phyloP scores from a whole-genome alignment of 2,888 invertebrate species.

The Drosophila macrospina region DNA sequence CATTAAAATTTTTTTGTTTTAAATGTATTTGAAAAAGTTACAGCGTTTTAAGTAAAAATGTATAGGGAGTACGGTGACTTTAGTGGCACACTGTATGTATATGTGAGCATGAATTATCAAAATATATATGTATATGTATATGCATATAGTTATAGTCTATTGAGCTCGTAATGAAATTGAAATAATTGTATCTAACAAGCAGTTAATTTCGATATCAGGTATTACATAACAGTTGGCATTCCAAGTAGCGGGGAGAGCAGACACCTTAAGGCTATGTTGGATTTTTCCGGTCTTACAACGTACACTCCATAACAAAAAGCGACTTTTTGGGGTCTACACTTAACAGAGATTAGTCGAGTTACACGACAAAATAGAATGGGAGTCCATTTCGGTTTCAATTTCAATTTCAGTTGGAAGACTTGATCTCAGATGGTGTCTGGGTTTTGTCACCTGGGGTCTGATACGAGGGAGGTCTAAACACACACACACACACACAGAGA shows the following conservation, averaged over 20 bases:
- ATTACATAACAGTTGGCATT: constrained; percentile 8
- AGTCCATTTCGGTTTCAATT: constrained; percentile 49
- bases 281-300: constrained; percentile 51
- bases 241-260: constrained; percentile 1
- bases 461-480: constrained; percentile 2
- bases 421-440: constrained; percentile 14
- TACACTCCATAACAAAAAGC: constrained; percentile 4
- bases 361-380: constrained; percentile 51
- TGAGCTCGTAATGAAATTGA: no score
- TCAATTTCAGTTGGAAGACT: constrained; percentile 22
- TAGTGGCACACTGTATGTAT: no score
- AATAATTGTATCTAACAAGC: neutral
- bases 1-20: no score
- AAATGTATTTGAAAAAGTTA: no score
- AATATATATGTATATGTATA: no score
- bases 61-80: no score
- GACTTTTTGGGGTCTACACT: constrained; percentile 28
- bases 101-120: no score
- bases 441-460: constrained; percentile 52
- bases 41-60: no score
- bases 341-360: constrained; percentile 63
- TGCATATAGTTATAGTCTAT: no score
- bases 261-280: constrained; percentile 29
- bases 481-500: no score
- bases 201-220: constrained; percentile 2